Conservation (phyloP, 2,888 invertebrate species). For the Actias luna region DNA sequence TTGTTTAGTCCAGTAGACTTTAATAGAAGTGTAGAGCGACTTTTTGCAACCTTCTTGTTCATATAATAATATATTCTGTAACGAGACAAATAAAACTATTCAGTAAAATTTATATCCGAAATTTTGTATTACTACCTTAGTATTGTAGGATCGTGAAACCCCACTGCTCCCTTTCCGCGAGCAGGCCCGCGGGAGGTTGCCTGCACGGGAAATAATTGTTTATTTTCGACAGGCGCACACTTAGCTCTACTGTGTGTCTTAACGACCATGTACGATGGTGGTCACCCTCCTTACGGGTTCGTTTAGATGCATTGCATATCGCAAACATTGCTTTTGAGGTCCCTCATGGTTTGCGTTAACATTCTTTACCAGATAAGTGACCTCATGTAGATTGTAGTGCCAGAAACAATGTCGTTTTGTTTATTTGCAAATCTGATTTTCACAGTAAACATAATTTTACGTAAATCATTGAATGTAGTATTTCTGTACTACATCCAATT, state of each 20-base stretch:
- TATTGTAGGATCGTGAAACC: conserved; percentile 37
- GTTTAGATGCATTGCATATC: conserved; percentile 38
- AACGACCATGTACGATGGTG: conserved; percentile 45
- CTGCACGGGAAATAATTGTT: conserved; percentile 76
- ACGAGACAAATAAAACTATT: neutral
- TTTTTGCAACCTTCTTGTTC: neutral
- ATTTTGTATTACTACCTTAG: conserved; percentile 40
- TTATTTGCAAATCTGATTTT: too few species aligned
- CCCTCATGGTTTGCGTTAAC: neutral
- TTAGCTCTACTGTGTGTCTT: conserved; percentile 50
- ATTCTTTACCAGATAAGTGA: neutral
- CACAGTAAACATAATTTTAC: too few species aligned
- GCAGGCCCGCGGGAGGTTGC: conserved; percentile 49
- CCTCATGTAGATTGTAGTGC: neutral
- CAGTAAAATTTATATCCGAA: neutral
- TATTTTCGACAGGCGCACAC: conserved; percentile 72
- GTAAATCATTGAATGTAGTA: too few species aligned
- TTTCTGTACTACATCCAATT: too few species aligned
- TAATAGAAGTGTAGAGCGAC: neutral
- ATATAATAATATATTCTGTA: neutral
- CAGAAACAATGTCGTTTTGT: too few species aligned
- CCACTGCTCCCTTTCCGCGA: conserved; percentile 55
- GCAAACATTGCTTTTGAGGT: neutral
- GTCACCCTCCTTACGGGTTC: conserved; percentile 37
- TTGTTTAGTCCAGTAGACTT: neutral